Conservation (phyloP, 1,140 invertebrate genomes). For the Steinernema khuongi region DNA sequence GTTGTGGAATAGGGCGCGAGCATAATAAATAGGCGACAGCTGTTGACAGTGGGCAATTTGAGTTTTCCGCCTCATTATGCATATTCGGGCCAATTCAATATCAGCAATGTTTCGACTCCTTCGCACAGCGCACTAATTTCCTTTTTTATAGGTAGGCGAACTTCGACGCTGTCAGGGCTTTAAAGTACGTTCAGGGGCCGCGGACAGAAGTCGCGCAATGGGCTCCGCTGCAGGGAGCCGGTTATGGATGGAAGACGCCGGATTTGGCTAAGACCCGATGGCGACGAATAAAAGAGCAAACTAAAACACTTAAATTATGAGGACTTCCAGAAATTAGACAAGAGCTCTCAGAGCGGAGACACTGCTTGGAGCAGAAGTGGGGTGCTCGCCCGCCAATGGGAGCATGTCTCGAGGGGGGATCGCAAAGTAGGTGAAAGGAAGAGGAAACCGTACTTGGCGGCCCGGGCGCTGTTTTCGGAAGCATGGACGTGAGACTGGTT, state of each 20-base stretch:
- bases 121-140: not conserved
- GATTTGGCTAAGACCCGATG: too few relatives aligned
- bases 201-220: too few relatives aligned
- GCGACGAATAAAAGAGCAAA: not conserved
- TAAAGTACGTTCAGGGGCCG: too few relatives aligned
- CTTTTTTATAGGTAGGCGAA: too few relatives aligned
- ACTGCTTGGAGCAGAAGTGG: not conserved
- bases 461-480: not conserved
- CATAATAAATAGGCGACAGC: constrained; percentile 15
- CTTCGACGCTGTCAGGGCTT: too few relatives aligned
- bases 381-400: not conserved
- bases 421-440: not conserved
- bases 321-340: not conserved
- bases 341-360: not conserved
- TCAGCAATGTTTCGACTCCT: not conserved
- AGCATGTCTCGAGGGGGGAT: not conserved
- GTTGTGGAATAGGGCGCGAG: not conserved
- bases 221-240: too few relatives aligned
- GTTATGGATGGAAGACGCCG: too few relatives aligned
- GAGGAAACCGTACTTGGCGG: not conserved
- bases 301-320: not conserved
- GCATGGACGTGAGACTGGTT: not conserved
- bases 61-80: constrained; percentile 13
- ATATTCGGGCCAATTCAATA: constrained; percentile 8
- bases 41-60: constrained; percentile 15